A percentile compares a stretch with the other conserved stretches of the same genome.
Conservation (phyloP, 2,888 invertebrate species). For the Acanthococcus lagerstroemiae region DNA sequence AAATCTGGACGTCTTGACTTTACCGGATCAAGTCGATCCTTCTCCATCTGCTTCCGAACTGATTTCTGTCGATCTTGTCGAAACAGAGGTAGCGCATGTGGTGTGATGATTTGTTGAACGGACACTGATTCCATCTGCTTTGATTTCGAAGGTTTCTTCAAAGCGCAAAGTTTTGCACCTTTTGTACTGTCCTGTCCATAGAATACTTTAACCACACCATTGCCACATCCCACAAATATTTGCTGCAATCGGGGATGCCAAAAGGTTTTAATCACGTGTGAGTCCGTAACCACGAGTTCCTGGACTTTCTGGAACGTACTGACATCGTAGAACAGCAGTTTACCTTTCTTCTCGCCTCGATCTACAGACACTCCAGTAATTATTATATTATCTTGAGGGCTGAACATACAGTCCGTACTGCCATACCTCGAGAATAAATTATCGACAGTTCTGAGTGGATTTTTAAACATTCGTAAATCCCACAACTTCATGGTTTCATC, state of each 20-base stretch:
- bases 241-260: slow-evolving; percentile 99
- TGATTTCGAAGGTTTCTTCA: slow-evolving; percentile 66
- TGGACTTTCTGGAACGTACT: slow-evolving; percentile 63
- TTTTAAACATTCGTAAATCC: slow-evolving; percentile 77
- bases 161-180: slow-evolving; percentile 82
- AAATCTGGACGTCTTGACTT: slow-evolving; percentile 74
- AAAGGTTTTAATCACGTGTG: slow-evolving; percentile 73
- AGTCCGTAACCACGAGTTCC: slow-evolving; percentile 63
- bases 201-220: slow-evolving; percentile 79
- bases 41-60: slow-evolving; percentile 81
- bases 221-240: slow-evolving; percentile 82
- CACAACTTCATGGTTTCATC: slow-evolving; percentile 93
- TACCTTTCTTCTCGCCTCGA: slow-evolving; percentile 53
- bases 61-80: slow-evolving; percentile 82
- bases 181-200: slow-evolving; percentile 82
- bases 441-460: slow-evolving; percentile 57
- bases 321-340: slow-evolving; percentile 67
- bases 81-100: slow-evolving; percentile 90
- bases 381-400: slow-evolving; percentile 83
- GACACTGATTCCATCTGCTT: slow-evolving; percentile 78
- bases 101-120: slow-evolving; percentile 88
- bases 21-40: slow-evolving; percentile 75
- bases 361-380: slow-evolving; percentile 77
- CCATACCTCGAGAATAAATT: slow-evolving; percentile 59
- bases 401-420: slow-evolving; percentile 59